These are phyloP conservation scores for Cryptomyrus ogoouensis DNA, from an alignment of 2,113 vertebrate genomes.

Conservation along the genomic window DNA sequence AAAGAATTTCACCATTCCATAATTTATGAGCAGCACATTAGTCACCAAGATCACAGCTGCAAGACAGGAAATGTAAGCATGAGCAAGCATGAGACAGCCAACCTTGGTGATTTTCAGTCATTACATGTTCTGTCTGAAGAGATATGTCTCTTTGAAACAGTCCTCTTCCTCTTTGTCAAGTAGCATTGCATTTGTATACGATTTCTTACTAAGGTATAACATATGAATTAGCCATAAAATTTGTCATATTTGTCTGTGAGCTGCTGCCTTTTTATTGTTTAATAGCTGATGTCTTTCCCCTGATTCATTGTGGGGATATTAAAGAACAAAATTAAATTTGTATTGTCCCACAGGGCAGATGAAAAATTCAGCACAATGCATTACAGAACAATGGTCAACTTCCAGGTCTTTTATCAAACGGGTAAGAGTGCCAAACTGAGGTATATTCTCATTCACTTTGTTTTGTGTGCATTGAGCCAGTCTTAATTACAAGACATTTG, in stretches of 20 bases:
- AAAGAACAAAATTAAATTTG: constrained; percentile 19
- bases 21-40: not conserved
- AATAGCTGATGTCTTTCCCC: not conserved
- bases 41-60: constrained; percentile 27
- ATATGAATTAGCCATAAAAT: not conserved
- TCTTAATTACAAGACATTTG: constrained; percentile 7
- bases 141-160: not conserved
- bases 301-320: constrained; percentile 16
- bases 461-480: constrained; percentile 4
- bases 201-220: not conserved
- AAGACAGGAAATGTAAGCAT: constrained; percentile 32
- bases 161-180: constrained; percentile 7
- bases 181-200: not conserved
- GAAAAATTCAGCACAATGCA: constrained; percentile 12
- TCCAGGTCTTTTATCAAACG: constrained; percentile 13
- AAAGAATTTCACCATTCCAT: not conserved
- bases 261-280: not conserved
- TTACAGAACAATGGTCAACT: constrained; percentile 17
- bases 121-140: not conserved
- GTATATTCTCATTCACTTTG: constrained; percentile 8
- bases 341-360: constrained; percentile 12
- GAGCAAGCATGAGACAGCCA: constrained; percentile 10
- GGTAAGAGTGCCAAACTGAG: not conserved
- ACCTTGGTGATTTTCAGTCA: constrained; percentile 19
- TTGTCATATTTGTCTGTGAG: not conserved